Conservation (phyloP, 2,797 vertebrate genomes). For the Mus minutoides region DNA sequence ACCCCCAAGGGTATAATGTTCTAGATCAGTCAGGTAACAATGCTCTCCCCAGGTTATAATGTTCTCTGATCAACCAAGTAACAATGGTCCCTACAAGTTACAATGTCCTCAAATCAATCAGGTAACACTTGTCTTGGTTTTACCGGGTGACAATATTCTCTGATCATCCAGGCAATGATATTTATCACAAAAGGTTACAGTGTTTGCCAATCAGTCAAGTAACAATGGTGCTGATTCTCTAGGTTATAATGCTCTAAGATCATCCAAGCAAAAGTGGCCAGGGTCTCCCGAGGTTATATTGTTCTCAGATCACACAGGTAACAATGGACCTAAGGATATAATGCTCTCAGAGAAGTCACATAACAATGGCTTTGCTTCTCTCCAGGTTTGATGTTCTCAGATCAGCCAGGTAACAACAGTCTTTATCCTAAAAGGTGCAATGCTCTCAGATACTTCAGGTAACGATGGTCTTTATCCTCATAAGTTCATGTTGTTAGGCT, state of each 20-base stretch:
- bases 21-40: background rate
- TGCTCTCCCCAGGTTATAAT: background rate
- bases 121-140: background rate
- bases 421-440: background rate
- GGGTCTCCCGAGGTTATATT: background rate
- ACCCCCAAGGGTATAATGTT: background rate
- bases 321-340: background rate
- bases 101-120: background rate
- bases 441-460: background rate
- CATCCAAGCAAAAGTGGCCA: background rate
- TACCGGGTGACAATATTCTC: background rate
- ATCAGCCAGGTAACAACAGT: no score
- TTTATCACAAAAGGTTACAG: no score
- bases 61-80: background rate
- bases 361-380: no score
- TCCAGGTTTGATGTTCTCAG: background rate
- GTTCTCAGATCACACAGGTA: background rate
- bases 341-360: background rate
- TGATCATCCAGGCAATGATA: background rate
- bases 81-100: background rate
- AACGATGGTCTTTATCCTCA: background rate
- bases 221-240: background rate
- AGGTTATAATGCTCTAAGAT: background rate
- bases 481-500: no score
- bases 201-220: background rate